Evolutionary conservation across 1,140 invertebrate species (phyloP), one percentile per base, ranked within the genome.

Genomic region (Drosophila pallidifrons): DNA sequence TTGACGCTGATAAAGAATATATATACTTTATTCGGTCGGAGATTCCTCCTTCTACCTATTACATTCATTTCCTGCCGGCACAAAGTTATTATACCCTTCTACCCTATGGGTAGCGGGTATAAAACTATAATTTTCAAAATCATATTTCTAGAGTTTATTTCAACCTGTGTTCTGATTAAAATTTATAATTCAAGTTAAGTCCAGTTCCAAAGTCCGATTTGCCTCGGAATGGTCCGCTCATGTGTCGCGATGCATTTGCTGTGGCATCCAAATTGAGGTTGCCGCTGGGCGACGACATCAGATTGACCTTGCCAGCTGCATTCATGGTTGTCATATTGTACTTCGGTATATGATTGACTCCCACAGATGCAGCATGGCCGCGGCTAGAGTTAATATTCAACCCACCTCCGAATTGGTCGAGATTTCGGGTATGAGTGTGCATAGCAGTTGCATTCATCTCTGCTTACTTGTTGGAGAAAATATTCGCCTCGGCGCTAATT

Each of bases 211-310:
- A 75, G 25, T 85, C 75, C 3, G 81, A 67, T 35, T 76, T 72
- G 5, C 91, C 91, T 0, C 60, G 47, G 5, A 63, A 60, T 3
- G 88, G 82, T 5, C 91, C 91, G 41, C 76, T 77, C 4, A 90
- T 11, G 47, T 91, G 79, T 5, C 63, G 79, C 1, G 55, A 49
- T n/a, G 76, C 82, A 79, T 73, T 87, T 5, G 55, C 88, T 5
- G 49, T 79, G 35, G 86, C 75, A 76, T 81, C 73, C 13, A 92
- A 15, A 28, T 83, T 79, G 1, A 77, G 32, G 4, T 85, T 78
- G 7, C 76, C 67, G 79, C 69, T 79, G 2, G 83, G 65, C 1
- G 91, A 92, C 3, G 74, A 74, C 28, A 75, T 77, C 1, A 92
- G 57, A 55, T 89, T 91, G 0, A 76, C 88, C 1, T 3, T 75